Conservation (phyloP, 2,113 vertebrate genomes). For the Myiagra hebetior region DNA sequence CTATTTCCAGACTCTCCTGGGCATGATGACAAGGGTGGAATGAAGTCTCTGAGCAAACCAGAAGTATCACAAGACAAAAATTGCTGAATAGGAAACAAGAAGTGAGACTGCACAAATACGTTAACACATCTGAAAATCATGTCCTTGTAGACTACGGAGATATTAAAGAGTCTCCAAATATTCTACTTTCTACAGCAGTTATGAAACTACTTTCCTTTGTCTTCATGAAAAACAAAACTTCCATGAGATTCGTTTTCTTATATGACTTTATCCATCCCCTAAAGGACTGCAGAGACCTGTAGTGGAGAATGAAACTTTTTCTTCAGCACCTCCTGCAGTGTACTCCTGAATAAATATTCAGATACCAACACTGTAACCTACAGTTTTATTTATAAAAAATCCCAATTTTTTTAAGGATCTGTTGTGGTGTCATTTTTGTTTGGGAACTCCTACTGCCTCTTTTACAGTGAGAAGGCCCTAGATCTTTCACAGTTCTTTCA, state of each 20-base stretch:
- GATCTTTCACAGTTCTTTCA: neutral
- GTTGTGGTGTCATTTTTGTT: neutral
- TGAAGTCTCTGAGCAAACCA: neutral
- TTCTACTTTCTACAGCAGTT: neutral
- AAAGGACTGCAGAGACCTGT: neutral
- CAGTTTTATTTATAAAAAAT: neutral
- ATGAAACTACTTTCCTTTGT: neutral
- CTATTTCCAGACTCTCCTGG: neutral
- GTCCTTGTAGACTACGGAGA: neutral
- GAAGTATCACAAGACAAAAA: neutral
- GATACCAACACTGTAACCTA: neutral
- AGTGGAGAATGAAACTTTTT: neutral
- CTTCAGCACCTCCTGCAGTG: neutral
- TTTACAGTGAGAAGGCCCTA: neutral
- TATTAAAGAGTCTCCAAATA: neutral
- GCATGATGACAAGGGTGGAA: neutral
- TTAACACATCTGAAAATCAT: neutral
- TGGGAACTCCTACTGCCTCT: neutral
- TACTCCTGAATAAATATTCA: neutral
- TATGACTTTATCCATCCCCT: neutral
- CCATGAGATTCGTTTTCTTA: neutral
- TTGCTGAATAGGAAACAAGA: neutral
- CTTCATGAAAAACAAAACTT: neutral
- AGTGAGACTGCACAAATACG: neutral
- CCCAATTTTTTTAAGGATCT: neutral